phyloP scores from a whole-genome alignment of 2,797 vertebrate genomes.

The Propithecus deckenii region DNA sequence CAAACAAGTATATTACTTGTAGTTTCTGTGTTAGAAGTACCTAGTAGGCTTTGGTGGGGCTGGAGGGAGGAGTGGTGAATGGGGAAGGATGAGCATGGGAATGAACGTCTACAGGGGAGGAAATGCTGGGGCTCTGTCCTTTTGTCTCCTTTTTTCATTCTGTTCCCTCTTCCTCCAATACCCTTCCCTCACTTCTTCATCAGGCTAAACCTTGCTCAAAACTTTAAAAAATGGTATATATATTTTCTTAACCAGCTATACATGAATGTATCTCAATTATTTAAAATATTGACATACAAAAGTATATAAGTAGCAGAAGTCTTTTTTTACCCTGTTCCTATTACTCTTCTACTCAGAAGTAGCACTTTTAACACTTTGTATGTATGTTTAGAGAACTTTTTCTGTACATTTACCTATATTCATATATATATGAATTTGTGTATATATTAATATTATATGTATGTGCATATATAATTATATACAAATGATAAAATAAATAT shows the following conservation, averaged over 20 bases:
- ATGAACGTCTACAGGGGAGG: not conserved
- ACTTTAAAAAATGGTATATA: not conserved
- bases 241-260: not conserved
- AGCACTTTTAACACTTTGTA: not conserved
- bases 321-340: not conserved
- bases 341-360: not conserved
- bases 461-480: not conserved
- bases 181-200: not conserved
- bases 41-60: not conserved
- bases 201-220: not conserved
- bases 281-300: not conserved
- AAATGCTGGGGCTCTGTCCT: not conserved
- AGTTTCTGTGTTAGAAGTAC: not conserved
- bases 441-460: not conserved
- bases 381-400: not conserved
- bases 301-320: not conserved
- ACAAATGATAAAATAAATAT: not conserved
- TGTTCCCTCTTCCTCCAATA: not conserved
- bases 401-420: not conserved
- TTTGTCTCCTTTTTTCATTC: not conserved
- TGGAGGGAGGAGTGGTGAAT: not conserved
- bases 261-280: not conserved
- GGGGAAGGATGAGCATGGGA: not conserved
- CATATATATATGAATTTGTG: not conserved
- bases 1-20: not conserved